A percentile compares a stretch with the other conserved stretches of the same genome.
phyloP scores from a whole-genome alignment of 2,888 invertebrate genomes.

The Polymixis flavicincta region DNA sequence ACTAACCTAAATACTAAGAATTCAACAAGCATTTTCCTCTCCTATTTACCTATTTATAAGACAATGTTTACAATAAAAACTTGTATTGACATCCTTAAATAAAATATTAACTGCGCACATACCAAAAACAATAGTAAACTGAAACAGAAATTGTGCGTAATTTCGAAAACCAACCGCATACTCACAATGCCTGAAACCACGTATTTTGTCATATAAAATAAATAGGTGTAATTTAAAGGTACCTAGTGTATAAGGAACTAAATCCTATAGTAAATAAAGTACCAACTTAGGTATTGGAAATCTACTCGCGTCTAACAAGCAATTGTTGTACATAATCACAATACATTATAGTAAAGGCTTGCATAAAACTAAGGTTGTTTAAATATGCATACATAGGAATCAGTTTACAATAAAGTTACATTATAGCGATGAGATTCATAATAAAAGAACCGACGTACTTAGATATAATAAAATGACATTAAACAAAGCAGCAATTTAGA shows the following conservation, averaged over 20 bases:
- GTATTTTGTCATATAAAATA: constrained; percentile 15
- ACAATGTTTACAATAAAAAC: background rate
- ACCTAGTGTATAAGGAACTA: constrained; percentile 1
- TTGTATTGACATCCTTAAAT: background rate
- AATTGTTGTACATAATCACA: constrained; percentile 28
- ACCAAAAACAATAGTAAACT: constrained; percentile 12
- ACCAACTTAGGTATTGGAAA: constrained; percentile 19
- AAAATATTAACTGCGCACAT: background rate
- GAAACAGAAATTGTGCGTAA: background rate
- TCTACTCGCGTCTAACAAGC: constrained; percentile 32
- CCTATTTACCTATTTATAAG: background rate
- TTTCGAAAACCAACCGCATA: constrained; percentile 11
- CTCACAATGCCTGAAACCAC: background rate
- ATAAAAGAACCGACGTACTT: background rate
- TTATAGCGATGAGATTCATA: constrained; percentile 2
- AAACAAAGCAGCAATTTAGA: too few species aligned
- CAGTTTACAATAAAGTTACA: constrained; percentile 37
- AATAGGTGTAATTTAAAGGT: background rate
- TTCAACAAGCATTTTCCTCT: constrained; percentile 12
- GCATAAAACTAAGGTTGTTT: constrained; percentile 60
- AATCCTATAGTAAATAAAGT: constrained; percentile 3
- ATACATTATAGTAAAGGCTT: constrained; percentile 28
- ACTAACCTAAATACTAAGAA: background rate
- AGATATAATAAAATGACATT: too few species aligned
- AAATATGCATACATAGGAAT: constrained; percentile 41